Evolutionary conservation across 2,888 invertebrate genomes (phyloP).

Genomic region (Prenolepis imparis): DNA sequence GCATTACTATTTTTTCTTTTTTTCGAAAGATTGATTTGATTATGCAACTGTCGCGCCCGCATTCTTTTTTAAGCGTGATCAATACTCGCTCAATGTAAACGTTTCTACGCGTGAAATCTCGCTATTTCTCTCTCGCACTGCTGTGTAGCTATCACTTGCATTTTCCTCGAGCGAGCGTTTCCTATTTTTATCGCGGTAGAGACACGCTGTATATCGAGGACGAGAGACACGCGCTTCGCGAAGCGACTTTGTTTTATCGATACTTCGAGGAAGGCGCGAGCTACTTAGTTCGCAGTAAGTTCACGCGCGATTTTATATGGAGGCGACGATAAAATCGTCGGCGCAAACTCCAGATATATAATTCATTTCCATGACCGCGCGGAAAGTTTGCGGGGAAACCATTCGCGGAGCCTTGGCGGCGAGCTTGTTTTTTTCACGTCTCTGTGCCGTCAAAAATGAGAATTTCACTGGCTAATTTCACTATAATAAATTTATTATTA

Average conservation of each 20-base stretch:
- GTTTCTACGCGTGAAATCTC: conserved; percentile 18
- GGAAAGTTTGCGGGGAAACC: conserved; percentile 45
- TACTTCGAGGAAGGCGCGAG: conserved; percentile 3
- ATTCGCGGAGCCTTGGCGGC: background rate
- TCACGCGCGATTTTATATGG: conserved; percentile 48
- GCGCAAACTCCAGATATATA: conserved; percentile 34
- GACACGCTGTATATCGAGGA: conserved; percentile 16
- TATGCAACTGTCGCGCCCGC: background rate
- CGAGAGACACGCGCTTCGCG: conserved; percentile 26
- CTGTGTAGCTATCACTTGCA: conserved; percentile 43
- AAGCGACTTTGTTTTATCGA: conserved; percentile 42
- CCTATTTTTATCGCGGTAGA: conserved; percentile 49
- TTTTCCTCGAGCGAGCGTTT: conserved; percentile 37
- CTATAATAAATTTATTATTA: background rate
- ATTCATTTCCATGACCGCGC: conserved; percentile 45
- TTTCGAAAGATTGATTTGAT: background rate
- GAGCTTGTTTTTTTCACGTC: background rate
- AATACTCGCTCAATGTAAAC: conserved; percentile 9
- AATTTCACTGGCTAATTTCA: background rate
- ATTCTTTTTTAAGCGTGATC: conserved; percentile 16
- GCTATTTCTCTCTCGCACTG: conserved; percentile 30
- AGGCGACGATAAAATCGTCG: conserved; percentile 35
- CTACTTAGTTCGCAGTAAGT: conserved; percentile 19
- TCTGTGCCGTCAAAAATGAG: background rate
- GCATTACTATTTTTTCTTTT: background rate